Evolutionary conservation across 1,140 invertebrate genomes (phyloP).

Genomic region (Sinella curviseta): DNA sequence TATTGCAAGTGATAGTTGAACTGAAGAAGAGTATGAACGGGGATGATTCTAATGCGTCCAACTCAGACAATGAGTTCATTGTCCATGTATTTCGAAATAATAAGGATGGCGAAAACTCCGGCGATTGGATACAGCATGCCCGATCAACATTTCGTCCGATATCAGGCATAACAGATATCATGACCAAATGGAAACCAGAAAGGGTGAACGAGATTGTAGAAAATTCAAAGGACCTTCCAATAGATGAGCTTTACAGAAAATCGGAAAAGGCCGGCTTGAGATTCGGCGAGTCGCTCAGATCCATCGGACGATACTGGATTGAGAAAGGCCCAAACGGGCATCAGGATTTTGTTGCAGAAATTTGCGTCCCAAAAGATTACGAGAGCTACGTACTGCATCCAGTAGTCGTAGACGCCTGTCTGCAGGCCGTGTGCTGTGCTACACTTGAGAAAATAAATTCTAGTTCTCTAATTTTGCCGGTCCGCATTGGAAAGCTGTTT

Average conservation of each 20-base stretch:
- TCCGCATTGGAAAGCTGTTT: neutral
- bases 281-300: neutral
- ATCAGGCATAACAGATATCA: no score
- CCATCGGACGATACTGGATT: neutral
- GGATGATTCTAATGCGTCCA: neutral
- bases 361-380: neutral
- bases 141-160: no score
- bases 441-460: neutral
- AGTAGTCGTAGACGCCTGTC: neutral
- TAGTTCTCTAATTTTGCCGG: no score
- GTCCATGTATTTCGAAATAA: no score
- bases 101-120: no score
- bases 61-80: no score
- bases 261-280: neutral
- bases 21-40: neutral
- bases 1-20: neutral
- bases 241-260: neutral
- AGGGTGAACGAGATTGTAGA: no score
- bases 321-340: no score
- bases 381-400: neutral
- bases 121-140: no score
- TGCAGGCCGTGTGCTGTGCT: slow-evolving; percentile 5
- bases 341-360: neutral
- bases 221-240: no score
- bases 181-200: no score